phyloP scores from a whole-genome alignment of 2,113 vertebrate species.

The Myotis lucifugus region DNA sequence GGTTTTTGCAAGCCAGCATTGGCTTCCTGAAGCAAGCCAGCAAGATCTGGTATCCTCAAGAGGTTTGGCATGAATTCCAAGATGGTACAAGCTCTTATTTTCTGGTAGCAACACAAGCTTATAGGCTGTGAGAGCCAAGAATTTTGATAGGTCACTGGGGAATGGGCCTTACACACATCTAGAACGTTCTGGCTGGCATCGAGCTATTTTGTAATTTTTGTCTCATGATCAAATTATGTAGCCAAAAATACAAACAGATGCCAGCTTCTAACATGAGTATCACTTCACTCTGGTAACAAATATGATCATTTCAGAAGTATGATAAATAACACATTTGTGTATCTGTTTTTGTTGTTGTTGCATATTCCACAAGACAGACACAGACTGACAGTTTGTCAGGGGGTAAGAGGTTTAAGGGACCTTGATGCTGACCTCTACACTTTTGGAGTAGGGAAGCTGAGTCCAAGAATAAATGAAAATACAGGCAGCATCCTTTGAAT shows the following conservation, averaged over 20 bases:
- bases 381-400: conserved; percentile 64
- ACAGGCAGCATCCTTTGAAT: conserved; percentile 15
- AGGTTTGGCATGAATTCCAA: background rate
- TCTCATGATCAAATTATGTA: conserved; percentile 56
- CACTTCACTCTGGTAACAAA: conserved; percentile 70
- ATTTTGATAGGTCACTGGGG: background rate
- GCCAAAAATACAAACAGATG: conserved; percentile 68
- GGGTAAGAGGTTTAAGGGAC: background rate
- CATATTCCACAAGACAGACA: conserved; percentile 20
- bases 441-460: background rate
- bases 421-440: background rate
- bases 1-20: background rate
- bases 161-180: conserved; percentile 58
- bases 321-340: conserved; percentile 63
- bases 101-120: conserved; percentile 17
- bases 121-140: conserved; percentile 30
- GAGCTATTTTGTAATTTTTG: conserved; percentile 65
- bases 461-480: conserved; percentile 78
- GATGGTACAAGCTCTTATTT: conserved; percentile 47
- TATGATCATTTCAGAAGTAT: conserved; percentile 49
- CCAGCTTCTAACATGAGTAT: conserved; percentile 67
- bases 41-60: background rate
- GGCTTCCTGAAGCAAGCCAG: background rate
- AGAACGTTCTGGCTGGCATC: conserved; percentile 49
- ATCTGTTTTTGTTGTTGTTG: conserved; percentile 50